Percentiles rank a stretch among this genome's conserved stretches.
These are phyloP conservation scores for Irena cyanogastra DNA, from an alignment of 2,113 vertebrate genomes.

Conservation along the genomic window DNA sequence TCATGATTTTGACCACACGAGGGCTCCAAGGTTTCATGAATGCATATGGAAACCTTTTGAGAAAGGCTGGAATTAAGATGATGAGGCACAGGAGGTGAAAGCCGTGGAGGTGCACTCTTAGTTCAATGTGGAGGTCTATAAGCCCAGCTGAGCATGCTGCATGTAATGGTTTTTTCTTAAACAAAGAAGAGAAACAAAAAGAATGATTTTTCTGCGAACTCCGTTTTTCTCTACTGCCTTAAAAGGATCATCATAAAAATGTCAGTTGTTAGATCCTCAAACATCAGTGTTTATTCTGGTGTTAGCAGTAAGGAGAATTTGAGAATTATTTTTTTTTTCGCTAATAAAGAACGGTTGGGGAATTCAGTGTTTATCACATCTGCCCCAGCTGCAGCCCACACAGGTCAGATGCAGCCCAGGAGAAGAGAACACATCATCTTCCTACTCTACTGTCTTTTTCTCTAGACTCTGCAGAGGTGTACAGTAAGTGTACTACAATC, in stretches of 20 bases:
- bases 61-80: not conserved
- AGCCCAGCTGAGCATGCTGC: not conserved
- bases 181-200: not conserved
- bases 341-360: not conserved
- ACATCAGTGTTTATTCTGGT: not conserved
- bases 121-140: not conserved
- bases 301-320: not conserved
- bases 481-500: not conserved
- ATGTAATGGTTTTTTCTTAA: not conserved
- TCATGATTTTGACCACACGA: constrained; percentile 51
- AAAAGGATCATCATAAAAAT: not conserved
- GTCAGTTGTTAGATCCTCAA: not conserved
- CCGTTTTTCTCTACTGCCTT: not conserved
- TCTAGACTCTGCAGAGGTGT: not conserved
- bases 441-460: not conserved
- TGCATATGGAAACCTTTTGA: not conserved
- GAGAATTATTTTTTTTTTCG: not conserved
- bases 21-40: constrained; percentile 52
- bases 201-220: not conserved
- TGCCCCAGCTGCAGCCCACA: not conserved
- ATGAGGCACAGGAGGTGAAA: not conserved
- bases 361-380: not conserved
- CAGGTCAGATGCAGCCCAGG: not conserved
- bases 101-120: not conserved
- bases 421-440: not conserved